Percentiles rank a stretch among this genome's conserved stretches.
Evolutionary conservation across 2,888 invertebrate genomes (phyloP).

Genomic region (Lithophane socia): DNA sequence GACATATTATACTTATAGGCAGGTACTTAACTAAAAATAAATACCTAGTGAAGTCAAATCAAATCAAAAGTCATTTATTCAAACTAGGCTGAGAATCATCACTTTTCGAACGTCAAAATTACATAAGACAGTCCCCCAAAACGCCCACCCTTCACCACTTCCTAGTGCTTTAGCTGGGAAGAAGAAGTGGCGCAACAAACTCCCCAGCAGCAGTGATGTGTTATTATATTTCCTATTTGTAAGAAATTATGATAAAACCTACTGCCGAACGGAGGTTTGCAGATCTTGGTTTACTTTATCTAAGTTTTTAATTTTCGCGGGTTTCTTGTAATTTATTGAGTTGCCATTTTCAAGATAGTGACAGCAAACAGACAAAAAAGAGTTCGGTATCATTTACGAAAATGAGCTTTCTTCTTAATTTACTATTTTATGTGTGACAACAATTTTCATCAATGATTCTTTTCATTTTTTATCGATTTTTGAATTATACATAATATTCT

Average conservation of each 20-base stretch:
- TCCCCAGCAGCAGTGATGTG: too few species aligned
- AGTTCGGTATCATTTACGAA: background rate
- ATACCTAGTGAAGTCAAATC: background rate
- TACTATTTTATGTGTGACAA: background rate
- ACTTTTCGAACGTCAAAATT: too few species aligned
- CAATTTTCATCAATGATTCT: background rate
- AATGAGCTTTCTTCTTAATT: background rate
- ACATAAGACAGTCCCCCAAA: too few species aligned
- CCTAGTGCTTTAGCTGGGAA: too few species aligned
- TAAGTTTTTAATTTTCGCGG: slow-evolving; percentile 8
- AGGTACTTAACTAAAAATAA: background rate
- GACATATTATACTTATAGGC: background rate
- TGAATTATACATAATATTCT: background rate
- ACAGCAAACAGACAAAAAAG: background rate
- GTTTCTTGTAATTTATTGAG: background rate
- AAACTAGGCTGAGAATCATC: too few species aligned
- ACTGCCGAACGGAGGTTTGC: background rate
- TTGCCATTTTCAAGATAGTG: slow-evolving; percentile 3
- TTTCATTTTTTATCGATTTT: background rate
- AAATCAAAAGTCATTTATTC: too few species aligned
- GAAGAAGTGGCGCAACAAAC: too few species aligned
- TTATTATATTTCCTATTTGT: too few species aligned
- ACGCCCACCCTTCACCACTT: too few species aligned
- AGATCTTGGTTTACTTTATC: background rate
- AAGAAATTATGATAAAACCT: background rate